Percentiles rank a stretch among this genome's conserved stretches.
Conservation (phyloP, 2,888 invertebrate genomes). For the Leucoptera coffeella region DNA sequence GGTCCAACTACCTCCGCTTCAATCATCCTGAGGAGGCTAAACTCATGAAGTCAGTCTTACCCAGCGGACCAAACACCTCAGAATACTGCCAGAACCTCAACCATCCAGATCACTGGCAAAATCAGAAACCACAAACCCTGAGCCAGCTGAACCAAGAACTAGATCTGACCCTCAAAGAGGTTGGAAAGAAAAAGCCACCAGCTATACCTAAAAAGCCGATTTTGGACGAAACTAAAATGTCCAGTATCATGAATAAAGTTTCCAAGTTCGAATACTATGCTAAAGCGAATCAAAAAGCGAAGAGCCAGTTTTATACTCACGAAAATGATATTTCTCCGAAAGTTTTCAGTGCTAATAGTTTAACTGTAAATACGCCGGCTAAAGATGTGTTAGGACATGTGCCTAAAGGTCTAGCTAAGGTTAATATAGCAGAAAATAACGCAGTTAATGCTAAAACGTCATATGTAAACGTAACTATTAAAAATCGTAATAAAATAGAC, state of each 20-base stretch:
- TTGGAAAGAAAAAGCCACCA: slow-evolving; percentile 62
- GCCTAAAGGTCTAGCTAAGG: slow-evolving; percentile 54
- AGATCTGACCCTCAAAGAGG: slow-evolving; percentile 37
- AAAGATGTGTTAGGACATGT: slow-evolving; percentile 72
- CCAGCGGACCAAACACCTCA: slow-evolving; percentile 51
- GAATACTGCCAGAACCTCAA: slow-evolving; percentile 33
- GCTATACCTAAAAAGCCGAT: slow-evolving; percentile 57
- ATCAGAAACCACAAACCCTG: slow-evolving; percentile 17
- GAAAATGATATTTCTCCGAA: slow-evolving; percentile 60
- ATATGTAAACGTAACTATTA: slow-evolving; percentile 32
- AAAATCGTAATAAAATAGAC: slow-evolving; percentile 37
- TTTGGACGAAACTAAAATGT: slow-evolving; percentile 38
- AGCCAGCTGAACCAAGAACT: slow-evolving; percentile 35
- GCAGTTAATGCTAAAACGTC: slow-evolving; percentile 26
- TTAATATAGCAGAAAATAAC: slow-evolving; percentile 36
- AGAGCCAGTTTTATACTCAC: slow-evolving; percentile 37
- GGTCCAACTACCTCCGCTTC: slow-evolving; percentile 87
- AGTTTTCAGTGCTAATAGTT: slow-evolving; percentile 71
- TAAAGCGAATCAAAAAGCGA: slow-evolving; percentile 52
- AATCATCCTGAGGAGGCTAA: slow-evolving; percentile 89
- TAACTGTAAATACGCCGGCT: slow-evolving; percentile 76
- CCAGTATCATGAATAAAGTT: slow-evolving; percentile 65
- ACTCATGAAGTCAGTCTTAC: slow-evolving; percentile 77
- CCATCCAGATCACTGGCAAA: no score
- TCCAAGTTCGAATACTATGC: slow-evolving; percentile 76